Base-by-base conservation (phyloP, 1,140 invertebrate species). In the Drosophila punjabiensis region DNA sequence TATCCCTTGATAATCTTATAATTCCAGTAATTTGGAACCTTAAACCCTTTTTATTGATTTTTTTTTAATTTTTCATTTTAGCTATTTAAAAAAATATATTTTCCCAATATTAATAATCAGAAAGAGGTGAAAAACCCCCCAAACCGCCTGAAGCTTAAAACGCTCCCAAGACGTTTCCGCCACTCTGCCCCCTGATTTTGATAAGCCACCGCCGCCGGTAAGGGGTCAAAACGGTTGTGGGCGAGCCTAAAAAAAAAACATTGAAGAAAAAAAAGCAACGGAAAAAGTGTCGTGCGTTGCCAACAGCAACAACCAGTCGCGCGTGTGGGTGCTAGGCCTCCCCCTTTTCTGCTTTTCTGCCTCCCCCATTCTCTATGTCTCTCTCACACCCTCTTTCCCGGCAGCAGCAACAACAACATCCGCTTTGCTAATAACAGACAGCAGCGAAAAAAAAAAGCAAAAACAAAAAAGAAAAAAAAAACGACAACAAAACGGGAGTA, bases 401-500 rank as follows among this genome's bases (percentile, higher is more conserved):
- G 24, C 24, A 62, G 37, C 76, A 43, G 48, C 84, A 88, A 66
- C 81, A 85, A 90, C 85, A 86, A 86, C 83, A 89, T 89, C 85
- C 85, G 85, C 85, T 89, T 89, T 86, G 86, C 85, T 89, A 90
- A 89, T 89, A 82, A 80, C 85, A 89, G 75, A 66, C 86, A 64
- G 43, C 59, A 79, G 67, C 63, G 75, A 65, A 52, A 69, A 70
- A 61, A 61, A 64, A 69, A 28, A 52, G 6, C 10, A 48, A 16
- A 4, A 24, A 7, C 14, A 32, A 63, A 58, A 65, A 14, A 52
- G 30, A 32, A 62, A 28, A 68, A 2, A 82, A 58, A 59, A 61
- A 66, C 76, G 76, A 82, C 78, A 76, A 62, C 70, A 65, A 61
- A 80, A 80, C 79, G 67, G 65, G 79, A 92, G 91, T 92, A 87